Percentiles rank a stretch among this genome's conserved stretches.
These are phyloP conservation scores for Neopelma chrysocephalum DNA, from an alignment of 2,797 vertebrate genomes.

Conservation along the genomic window DNA sequence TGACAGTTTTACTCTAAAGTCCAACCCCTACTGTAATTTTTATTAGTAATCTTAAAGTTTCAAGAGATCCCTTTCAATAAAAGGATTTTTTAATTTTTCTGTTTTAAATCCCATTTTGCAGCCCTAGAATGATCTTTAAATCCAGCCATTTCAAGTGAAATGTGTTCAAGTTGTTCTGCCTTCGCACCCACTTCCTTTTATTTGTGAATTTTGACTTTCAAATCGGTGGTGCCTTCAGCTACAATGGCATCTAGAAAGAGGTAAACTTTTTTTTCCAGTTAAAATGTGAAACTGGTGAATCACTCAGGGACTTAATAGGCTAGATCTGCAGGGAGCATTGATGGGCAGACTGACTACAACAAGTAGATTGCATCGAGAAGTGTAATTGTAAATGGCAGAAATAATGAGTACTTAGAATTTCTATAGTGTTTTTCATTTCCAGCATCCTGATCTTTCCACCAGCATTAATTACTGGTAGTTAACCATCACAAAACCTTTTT, in stretches of 20 bases:
- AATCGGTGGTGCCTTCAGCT: background rate
- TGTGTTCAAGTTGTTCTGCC: background rate
- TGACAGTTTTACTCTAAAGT: background rate
- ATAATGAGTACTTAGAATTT: constrained; percentile 15
- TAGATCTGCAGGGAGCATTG: background rate
- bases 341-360: background rate
- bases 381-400: background rate
- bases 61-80: background rate
- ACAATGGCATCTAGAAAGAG: background rate
- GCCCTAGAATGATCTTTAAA: background rate
- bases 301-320: background rate
- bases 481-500: background rate
- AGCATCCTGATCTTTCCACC: background rate
- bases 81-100: background rate
- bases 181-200: rapidly evolving
- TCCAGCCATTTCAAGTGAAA: background rate
- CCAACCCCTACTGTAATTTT: background rate
- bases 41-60: background rate
- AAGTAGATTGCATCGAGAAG: background rate
- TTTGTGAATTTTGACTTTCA: background rate
- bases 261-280: background rate
- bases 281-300: background rate
- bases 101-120: background rate
- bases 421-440: constrained; percentile 3
- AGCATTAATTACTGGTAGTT: constrained; percentile 2